phyloP scores from a whole-genome alignment of 2,888 invertebrate species.

The Drosophila siamana region DNA sequence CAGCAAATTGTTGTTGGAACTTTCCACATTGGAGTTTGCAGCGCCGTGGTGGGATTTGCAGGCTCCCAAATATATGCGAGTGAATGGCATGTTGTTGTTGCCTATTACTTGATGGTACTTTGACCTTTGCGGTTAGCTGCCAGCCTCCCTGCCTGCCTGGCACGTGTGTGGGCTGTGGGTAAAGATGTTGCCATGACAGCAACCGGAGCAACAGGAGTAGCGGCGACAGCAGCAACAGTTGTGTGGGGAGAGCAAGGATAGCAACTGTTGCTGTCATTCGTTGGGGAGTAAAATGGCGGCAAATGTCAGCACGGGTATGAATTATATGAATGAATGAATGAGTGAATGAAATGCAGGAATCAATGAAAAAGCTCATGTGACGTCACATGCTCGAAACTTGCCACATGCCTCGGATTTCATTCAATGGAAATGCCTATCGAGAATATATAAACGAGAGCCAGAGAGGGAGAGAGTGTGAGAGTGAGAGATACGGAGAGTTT shows the following conservation, averaged over 20 bases:
- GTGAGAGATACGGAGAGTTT: constrained; percentile 4
- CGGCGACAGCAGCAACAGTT: constrained; percentile 22
- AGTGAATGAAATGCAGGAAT: constrained; percentile 43
- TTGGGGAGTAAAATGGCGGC: constrained; percentile 48
- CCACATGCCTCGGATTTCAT: constrained; percentile 21
- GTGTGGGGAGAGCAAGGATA: constrained; percentile 7
- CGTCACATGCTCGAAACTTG: constrained; percentile 33
- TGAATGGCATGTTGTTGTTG: constrained; percentile 15
- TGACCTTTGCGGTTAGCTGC: constrained; percentile 69
- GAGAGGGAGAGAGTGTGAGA: not conserved
- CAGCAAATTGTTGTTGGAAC: constrained; percentile 16
- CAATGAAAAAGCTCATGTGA: constrained; percentile 70
- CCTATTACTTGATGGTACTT: constrained; percentile 39
- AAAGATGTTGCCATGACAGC: constrained; percentile 45
- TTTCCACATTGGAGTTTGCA: constrained; percentile 8
- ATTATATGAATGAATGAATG: constrained; percentile 37
- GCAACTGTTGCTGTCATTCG: constrained; percentile 51
- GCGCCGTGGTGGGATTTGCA: not conserved
- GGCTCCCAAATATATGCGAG: constrained; percentile 8
- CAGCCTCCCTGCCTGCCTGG: constrained; percentile 26
- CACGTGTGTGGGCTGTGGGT: constrained; percentile 58
- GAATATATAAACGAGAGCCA: not conserved
- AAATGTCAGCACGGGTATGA: constrained; percentile 24
- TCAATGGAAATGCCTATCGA: constrained; percentile 7
- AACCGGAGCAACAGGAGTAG: constrained; percentile 2